Evolutionary conservation across 1,140 invertebrate genomes (phyloP), one percentile per base, ranked within the genome.

Genomic region (Drosophila subpulchrella): DNA sequence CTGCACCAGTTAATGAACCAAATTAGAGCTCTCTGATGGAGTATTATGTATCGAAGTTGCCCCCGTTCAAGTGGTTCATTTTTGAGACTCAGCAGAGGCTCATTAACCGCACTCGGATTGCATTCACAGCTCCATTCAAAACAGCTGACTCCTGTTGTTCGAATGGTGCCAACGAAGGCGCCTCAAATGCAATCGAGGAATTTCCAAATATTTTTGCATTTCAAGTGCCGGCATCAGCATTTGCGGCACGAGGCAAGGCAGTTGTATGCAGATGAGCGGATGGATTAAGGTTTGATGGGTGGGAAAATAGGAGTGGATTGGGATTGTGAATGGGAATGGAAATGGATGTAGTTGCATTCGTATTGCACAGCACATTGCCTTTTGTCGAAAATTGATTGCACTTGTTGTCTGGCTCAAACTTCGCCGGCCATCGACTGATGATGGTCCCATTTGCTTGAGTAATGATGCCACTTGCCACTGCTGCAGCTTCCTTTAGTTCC

Each of bases 131-230:
- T 53, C 6, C 47, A 20, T 44, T 44, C 20, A 15, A 17, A 30
- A 51, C 41, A 51, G 44, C 65, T 20, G 30, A 36, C 39, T 7
- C 12, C 15, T 36, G 47, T 24, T 30, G 39, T 17, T 42, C 34
- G 55, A 30, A 48, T 15, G 17, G 17, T 38, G 8, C 48, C 11
- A 24, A 20, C 13, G 47, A 32, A n/a, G 27, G 32, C 32, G 61
- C 34, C 51, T 38, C 65, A 42, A 68, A 53, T 54, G 65, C 61
- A 68, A 68, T 68, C 60, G 65, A 44, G 32, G 51, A 86, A 88
- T 78, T 82, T 75, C 78, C 78, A 81, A 86, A 86, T 86, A 86
- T 86, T 86, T 86, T 86, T 86, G 82, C 82, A 86, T 86, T 86
- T 88, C 82, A 81, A 85, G 73, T 81, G 76, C 68, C 82, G 65